A percentile compares a stretch with the other conserved stretches of the same genome.
These are phyloP conservation scores for Rafetus swinhoei DNA, from an alignment of 2,113 vertebrate genomes.

Conservation along the genomic window DNA sequence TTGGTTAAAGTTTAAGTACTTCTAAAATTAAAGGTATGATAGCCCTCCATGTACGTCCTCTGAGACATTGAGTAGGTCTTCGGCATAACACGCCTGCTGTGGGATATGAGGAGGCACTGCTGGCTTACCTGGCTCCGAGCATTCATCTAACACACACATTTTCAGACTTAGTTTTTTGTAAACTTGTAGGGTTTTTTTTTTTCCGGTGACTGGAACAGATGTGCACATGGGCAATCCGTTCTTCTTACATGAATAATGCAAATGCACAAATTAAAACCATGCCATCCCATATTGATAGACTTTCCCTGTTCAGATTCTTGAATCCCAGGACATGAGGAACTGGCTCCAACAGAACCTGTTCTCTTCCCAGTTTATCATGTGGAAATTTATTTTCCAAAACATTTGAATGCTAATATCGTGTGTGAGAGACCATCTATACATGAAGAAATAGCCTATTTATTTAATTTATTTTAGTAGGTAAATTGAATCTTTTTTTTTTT, in stretches of 20 bases:
- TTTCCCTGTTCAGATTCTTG: background rate
- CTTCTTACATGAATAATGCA: conserved; percentile 30
- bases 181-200: background rate
- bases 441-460: background rate
- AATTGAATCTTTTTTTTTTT: too few species aligned
- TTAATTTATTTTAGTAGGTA: background rate
- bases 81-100: background rate
- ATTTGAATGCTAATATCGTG: background rate
- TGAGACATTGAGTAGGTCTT: background rate
- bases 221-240: conserved; percentile 4
- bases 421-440: background rate
- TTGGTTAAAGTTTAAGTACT: conserved; percentile 49
- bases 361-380: background rate
- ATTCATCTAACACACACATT: conserved; percentile 4
- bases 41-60: background rate
- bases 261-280: background rate
- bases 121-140: background rate
- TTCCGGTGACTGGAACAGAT: conserved; percentile 1
- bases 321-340: background rate
- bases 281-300: background rate
- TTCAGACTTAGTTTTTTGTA: conserved; percentile 40
- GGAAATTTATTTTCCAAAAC: background rate
- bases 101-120: background rate
- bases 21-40: conserved; percentile 6
- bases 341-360: conserved; percentile 8